These are phyloP conservation scores for Sycophaga agraensis DNA, from an alignment of 1,140 invertebrate species.

Conservation along the genomic window DNA sequence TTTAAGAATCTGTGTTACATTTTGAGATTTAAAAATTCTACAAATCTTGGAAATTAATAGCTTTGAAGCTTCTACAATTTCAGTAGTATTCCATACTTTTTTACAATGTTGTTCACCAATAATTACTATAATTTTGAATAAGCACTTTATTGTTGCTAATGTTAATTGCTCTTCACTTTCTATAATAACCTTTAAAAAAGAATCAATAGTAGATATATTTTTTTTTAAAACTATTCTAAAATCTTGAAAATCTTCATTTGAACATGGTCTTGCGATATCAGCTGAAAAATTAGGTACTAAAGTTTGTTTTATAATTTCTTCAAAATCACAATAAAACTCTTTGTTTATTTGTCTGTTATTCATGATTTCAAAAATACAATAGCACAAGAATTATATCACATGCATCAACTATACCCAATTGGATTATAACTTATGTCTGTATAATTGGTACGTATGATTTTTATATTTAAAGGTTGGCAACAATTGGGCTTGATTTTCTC, in stretches of 20 bases:
- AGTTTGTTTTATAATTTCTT: conserved; percentile 34
- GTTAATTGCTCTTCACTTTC: conserved; percentile 20
- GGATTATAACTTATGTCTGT: no score
- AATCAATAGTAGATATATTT: conserved; percentile 40
- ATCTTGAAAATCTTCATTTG: conserved; percentile 47
- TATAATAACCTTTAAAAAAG: conserved; percentile 36
- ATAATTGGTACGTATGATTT: no score
- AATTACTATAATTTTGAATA: conserved; percentile 44
- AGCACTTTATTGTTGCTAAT: conserved; percentile 30
- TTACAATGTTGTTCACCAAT: conserved; percentile 50
- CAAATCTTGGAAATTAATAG: conserved; percentile 38
- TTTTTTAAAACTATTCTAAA: conserved; percentile 38
- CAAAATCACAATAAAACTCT: conserved; percentile 37
- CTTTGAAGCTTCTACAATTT: conserved; percentile 34
- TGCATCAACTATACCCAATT: no score
- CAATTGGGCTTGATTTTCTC: no score
- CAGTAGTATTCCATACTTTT: conserved; percentile 46
- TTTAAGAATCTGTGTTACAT: conserved; percentile 38
- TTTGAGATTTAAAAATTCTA: conserved; percentile 35
- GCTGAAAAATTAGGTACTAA: conserved; percentile 38
- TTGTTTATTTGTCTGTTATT: conserved; percentile 23
- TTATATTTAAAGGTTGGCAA: no score
- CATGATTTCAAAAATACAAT: no score
- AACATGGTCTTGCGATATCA: conserved; percentile 39
- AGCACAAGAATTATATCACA: no score